These are phyloP conservation scores for Heliconius charithonia DNA, from an alignment of 2,888 invertebrate species.

Conservation along the genomic window DNA sequence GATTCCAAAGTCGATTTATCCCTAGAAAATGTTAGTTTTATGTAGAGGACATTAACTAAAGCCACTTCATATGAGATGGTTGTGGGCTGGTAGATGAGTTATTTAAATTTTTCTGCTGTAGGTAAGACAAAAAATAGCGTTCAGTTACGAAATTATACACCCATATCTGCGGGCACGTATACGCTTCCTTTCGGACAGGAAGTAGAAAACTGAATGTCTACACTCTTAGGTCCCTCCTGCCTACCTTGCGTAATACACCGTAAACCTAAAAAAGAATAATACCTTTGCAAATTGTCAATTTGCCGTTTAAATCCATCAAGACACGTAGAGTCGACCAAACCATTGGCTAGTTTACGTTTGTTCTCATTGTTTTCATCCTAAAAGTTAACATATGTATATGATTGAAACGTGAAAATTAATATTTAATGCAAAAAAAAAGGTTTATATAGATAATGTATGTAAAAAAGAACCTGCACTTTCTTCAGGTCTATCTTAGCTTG, in stretches of 20 bases:
- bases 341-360: constrained; percentile 77
- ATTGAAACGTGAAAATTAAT: neutral
- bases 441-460: neutral
- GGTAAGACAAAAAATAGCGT: neutral
- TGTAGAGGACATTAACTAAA: neutral
- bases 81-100: too few relatives aligned
- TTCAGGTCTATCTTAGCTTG: constrained; percentile 90
- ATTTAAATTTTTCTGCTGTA: too few relatives aligned
- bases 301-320: constrained; percentile 87
- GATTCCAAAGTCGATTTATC: constrained; percentile 88
- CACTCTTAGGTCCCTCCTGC: neutral
- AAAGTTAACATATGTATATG: constrained; percentile 34
- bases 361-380: constrained; percentile 81
- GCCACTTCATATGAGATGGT: too few relatives aligned
- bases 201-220: neutral
- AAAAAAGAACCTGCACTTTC: constrained; percentile 83
- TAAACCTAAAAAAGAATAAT: constrained; percentile 28
- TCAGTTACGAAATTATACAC: neutral
- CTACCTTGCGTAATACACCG: neutral
- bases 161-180: neutral
- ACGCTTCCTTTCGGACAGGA: neutral
- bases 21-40: constrained; percentile 60
- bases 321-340: constrained; percentile 81
- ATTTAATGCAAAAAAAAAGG: neutral
- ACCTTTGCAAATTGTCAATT: constrained; percentile 88